phyloP scores from a whole-genome alignment of 1,140 invertebrate genomes.

The Drosophila nigromelanica region DNA sequence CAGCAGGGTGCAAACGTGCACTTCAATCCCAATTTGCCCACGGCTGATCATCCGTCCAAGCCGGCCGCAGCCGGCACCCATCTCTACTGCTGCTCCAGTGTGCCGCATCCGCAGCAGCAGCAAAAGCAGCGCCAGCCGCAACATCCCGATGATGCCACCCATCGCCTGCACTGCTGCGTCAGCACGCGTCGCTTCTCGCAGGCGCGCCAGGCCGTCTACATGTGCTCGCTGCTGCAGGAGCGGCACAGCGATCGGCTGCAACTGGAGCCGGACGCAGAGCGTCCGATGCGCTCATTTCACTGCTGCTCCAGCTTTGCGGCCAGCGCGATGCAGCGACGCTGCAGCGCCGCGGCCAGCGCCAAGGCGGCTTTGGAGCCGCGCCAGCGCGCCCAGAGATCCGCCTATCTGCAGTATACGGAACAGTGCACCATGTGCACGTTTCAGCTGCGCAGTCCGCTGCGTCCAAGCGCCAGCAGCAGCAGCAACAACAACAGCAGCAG shows the following conservation, averaged over 20 bases:
- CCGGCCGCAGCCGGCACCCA: constrained; percentile 41
- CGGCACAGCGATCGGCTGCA: constrained; percentile 25
- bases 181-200: constrained; percentile 77
- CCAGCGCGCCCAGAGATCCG: constrained; percentile 22
- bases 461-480: constrained; percentile 37
- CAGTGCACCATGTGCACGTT: constrained; percentile 83
- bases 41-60: constrained; percentile 71
- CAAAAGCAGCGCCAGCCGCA: constrained; percentile 30
- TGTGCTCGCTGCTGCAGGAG: constrained; percentile 80
- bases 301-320: constrained; percentile 79
- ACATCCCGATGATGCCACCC: background rate
- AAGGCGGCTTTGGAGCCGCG: constrained; percentile 60
- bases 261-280: constrained; percentile 25
- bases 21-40: constrained; percentile 48
- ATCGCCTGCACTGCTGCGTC: constrained; percentile 75
- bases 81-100: constrained; percentile 76
- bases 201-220: constrained; percentile 69
- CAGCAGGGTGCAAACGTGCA: constrained; percentile 20
- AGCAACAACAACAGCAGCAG: constrained; percentile 30
- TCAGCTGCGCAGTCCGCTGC: constrained; percentile 57
- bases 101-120: constrained; percentile 67
- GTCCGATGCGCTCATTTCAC: constrained; percentile 64
- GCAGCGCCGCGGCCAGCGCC: constrained; percentile 56
- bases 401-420: constrained; percentile 78
- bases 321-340: constrained; percentile 63